Conservation (phyloP, 2,888 invertebrate species). For the Alviniconcha strummeri region DNA sequence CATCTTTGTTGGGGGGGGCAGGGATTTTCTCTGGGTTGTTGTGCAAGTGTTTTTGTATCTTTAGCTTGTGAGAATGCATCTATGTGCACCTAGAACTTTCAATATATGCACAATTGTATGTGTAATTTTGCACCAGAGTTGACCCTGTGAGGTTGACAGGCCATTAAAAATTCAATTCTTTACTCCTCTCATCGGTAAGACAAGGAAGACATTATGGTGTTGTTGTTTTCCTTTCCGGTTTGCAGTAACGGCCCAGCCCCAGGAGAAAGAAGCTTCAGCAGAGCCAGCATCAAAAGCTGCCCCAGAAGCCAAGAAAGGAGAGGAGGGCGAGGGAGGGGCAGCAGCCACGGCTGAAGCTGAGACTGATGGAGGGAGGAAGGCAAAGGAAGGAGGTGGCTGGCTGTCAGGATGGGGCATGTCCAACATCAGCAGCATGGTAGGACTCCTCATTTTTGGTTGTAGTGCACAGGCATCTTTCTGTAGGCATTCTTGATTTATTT, state of each 20-base stretch:
- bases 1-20: too few species aligned
- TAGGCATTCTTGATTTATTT: too few species aligned
- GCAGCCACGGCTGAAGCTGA: slow-evolving; percentile 2
- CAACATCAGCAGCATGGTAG: slow-evolving; percentile 49
- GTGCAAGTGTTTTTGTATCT: too few species aligned
- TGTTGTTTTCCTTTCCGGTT: background rate
- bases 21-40: too few species aligned
- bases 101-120: too few species aligned
- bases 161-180: too few species aligned
- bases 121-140: too few species aligned
- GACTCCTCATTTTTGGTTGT: background rate
- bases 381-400: slow-evolving; percentile 53
- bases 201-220: too few species aligned
- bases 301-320: background rate
- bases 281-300: slow-evolving; percentile 25
- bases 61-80: too few species aligned
- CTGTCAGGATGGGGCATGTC: slow-evolving; percentile 66
- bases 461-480: background rate
- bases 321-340: background rate
- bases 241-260: slow-evolving; percentile 34
- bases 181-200: too few species aligned
- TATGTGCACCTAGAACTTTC: too few species aligned
- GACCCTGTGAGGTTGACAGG: too few species aligned
- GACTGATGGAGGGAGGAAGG: slow-evolving; percentile 37
- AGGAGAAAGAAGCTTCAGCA: slow-evolving; percentile 17